Base-by-base conservation (phyloP, 2,888 invertebrate genomes). In the Euzophera pinguis region DNA sequence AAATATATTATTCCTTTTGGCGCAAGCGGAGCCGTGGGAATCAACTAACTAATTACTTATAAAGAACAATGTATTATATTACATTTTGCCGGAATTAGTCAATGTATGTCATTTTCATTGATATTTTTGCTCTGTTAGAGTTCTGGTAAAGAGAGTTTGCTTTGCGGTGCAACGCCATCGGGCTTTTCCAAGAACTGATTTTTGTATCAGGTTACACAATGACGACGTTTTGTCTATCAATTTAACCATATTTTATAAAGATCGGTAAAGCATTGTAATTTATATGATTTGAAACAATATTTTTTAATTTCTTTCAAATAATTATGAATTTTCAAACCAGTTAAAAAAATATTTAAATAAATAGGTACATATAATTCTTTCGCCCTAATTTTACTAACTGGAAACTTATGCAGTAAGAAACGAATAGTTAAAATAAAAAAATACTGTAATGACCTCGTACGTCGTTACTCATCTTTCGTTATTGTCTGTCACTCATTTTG, bases 191-290 rank as follows among this genome's bases (percentile, higher is more conserved):
- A 78, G 64, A 61, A 67, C 60, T 56, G 62, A 53, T 60, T 58
- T 59, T 53, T 64, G 63, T 61, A 53, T 71, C 64, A 56, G 43
- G 56, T 74, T 71, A 62, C 72, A 70, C 65, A 71, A 65, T 67
- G 60, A 58, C 59, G 58, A 56, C 61, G 32, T 34, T 45, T 34
- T 53, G 57, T 59, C 61, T 64, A 58, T 22, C 22, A 22, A 22
- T n/a, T n/a, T n/a, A 22, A 22, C 3, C 5, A 22, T 22, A 22
- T 3, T 22, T 22, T 22, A 3, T 2, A 22, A 22, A 22, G 2
- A 5, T 22, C 5, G 22, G 22, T 5, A 22, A 2, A 22, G 5
- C 22, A 22, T 3, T 22, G 5, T 3, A 22, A 22, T 3, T 22
- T 5, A 5, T 22, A 22, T 5, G 5, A 22, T 22, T 22, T 22